Evolutionary conservation across 1,140 invertebrate species (phyloP), one percentile per base, ranked within the genome.

Genomic region (Drosophila parvula): DNA sequence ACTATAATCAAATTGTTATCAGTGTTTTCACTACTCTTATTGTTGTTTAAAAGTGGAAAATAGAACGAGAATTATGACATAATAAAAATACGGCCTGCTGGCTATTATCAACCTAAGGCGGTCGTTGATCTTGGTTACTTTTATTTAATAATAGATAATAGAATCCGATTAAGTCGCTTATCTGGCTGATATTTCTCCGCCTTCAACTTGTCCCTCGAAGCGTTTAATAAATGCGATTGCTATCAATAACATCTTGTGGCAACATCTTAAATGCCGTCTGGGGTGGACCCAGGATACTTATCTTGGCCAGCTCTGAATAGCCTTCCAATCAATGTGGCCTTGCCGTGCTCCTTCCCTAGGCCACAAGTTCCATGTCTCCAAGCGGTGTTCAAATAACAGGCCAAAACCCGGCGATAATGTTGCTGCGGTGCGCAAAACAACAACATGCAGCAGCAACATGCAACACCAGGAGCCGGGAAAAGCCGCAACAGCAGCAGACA

Each of bases 331-430:
- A 81, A 86, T 85, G 81, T 73, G 71, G 65, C 65, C 65, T 73
- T 63, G 71, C 76, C 76, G 59, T 63, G 51, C 77, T 74, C 63
- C 55, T 41, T 48, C 34, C n/a, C 53, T 34, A 22, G 41, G 27
- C 51, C 45, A 71, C 22, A 70, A 78, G 64, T 64, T 70, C 55
- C 58, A 58, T 44, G 48, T 78, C 75, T 78, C 71, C 45, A 47
- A 40, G 58, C 38, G 53, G 62, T 55, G 73, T 76, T 77, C 82
- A 65, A 85, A 86, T 74, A 75, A 74, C 57, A 43, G 86, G 79
- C 79, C 63, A 86, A 45, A 88, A 77, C 60, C 68, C 83, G 55
- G 58, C 67, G 83, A 86, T 86, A 86, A 88, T 86, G 84, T 88
- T 89, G 76, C 79, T 86, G 83, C 68, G 79, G 83, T 85, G 79